phyloP scores from a whole-genome alignment of 2,113 vertebrate genomes.

The Hydropotes inermis region DNA sequence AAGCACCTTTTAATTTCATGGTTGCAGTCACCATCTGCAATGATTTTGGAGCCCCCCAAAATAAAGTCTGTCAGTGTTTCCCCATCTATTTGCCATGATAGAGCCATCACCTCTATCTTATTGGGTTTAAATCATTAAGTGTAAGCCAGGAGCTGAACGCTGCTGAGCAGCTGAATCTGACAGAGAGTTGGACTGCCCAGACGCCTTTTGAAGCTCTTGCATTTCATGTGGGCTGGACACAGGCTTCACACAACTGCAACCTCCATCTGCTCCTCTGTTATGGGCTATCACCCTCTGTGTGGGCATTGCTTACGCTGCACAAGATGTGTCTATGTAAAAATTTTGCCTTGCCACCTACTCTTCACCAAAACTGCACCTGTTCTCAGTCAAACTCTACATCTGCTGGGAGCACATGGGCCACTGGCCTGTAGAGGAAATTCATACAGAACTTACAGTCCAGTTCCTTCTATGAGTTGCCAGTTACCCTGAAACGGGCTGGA shows the following conservation, averaged over 20 bases:
- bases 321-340: not conserved
- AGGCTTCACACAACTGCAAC: slow-evolving; percentile 23
- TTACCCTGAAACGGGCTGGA: fast-evolving
- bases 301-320: not conserved
- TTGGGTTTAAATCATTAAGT: not conserved
- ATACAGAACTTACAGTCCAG: not conserved
- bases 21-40: not conserved
- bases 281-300: not conserved
- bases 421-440: not conserved
- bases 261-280: not conserved
- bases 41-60: not conserved
- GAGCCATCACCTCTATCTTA: not conserved
- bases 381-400: not conserved
- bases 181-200: not conserved
- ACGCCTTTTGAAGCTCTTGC: not conserved
- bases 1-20: not conserved
- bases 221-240: not conserved
- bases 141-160: not conserved
- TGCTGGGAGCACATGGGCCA: not conserved
- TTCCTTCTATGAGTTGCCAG: not conserved
- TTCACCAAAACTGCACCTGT: not conserved
- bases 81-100: not conserved
- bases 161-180: not conserved
- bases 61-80: not conserved
- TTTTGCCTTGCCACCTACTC: not conserved